Conservation (phyloP, 2,113 vertebrate species). For the Periophthalmus modestus region DNA sequence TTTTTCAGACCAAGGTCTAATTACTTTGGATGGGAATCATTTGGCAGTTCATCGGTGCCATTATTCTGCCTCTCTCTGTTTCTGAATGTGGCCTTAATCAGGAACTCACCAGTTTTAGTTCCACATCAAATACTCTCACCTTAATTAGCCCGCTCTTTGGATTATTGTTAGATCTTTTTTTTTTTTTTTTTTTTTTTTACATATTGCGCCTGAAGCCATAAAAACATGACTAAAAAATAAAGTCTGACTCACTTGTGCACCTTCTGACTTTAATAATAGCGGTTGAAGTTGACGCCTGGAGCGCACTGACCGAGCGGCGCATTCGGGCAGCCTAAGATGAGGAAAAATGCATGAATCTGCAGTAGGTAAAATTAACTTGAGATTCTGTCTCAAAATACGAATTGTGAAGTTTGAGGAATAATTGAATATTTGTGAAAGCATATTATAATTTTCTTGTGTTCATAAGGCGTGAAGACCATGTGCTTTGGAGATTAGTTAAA, state of each 20-base stretch:
- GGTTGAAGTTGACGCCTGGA: conserved; percentile 22
- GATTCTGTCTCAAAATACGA: background rate
- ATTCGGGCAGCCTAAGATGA: background rate
- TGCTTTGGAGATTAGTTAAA: too few species aligned
- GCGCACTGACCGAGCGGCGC: conserved; percentile 26
- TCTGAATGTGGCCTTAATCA: conserved; percentile 5
- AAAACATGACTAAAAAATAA: conserved; percentile 19
- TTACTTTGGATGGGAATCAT: background rate
- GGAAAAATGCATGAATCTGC: background rate
- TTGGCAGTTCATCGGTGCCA: background rate
- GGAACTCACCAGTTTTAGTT: background rate
- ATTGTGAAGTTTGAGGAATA: background rate
- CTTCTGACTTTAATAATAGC: conserved; percentile 27
- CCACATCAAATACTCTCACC: background rate
- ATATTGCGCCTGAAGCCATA: background rate
- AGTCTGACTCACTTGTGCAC: conserved; percentile 31
- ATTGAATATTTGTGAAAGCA: background rate
- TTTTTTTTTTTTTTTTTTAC: background rate
- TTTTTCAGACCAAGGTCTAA: background rate
- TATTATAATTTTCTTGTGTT: background rate
- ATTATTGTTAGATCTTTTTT: background rate
- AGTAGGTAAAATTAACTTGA: background rate
- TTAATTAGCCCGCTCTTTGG: conserved; percentile 1
- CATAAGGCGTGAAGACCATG: background rate
- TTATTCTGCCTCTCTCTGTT: background rate